Base-by-base conservation (phyloP, 2,888 invertebrate genomes). In the Calliopum simillimum region DNA sequence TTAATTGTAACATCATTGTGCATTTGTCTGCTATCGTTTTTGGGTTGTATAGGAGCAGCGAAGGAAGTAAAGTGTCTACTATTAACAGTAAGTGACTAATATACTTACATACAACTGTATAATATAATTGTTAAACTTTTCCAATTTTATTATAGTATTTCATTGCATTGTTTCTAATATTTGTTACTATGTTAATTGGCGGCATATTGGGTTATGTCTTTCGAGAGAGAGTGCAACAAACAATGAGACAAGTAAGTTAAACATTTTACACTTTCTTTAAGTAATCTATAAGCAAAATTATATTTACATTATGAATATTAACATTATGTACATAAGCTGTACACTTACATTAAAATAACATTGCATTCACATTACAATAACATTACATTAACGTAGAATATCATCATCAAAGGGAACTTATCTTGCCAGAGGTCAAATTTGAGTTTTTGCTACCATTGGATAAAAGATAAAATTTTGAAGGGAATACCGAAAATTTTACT, bases 41-140 rank as follows among this genome's bases (percentile, higher is more conserved):
- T 98, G 74, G 98, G 98, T 70, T 97, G 97, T 86, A 90, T 95
- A 80, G 98, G 97, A 56, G 96, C 97, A n/a, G 92, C 94, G 58
- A 94, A 93, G 84, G 97, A 98, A 89, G 93, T 97, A 82, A 94
- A 95, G 86, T 97, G 97, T 86, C 93, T 98, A 91, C 90, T 98
- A 61, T 89, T 97, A 69, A 94, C 94, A 88, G 97, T 97, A 87
- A 88, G 91, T 87, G 25, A 33, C 41, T 14, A 13, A 21, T 59
- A 1, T 14, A 56, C 2, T 23, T 46, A 6, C 21, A 14, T 14
- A 13, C 8, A 33, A 1, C 8, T 33, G 8, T 8, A 3, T 46
- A 4, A 16, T 16, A 58, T 23, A 49, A n/a, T 12, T 14, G 21
- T 14, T n/a, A 1, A 44, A 49, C 19, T 16, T 11, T 68, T 66